Evolutionary conservation across 37 sponge, comb jelly and placozoan species (phyloP).

Genomic region (Diacarnus erythraeanus): DNA sequence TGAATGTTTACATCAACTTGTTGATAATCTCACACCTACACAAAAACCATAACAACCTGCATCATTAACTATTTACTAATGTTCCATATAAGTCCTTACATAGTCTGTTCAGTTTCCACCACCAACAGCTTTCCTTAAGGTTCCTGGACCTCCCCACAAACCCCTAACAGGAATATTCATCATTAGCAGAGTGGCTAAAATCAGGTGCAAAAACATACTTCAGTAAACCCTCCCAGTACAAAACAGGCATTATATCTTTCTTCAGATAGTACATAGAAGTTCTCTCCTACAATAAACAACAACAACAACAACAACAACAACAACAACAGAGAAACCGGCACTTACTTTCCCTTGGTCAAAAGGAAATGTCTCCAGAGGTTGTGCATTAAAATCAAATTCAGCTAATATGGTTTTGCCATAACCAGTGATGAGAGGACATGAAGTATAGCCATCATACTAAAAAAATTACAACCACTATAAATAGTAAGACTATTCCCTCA

Average conservation of each 20-base stretch:
- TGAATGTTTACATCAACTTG: no score
- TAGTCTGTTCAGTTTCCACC: no score
- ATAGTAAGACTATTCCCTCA: not conserved
- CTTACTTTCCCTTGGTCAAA: slow-evolving; percentile 87
- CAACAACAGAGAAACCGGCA: not conserved
- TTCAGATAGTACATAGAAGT: slow-evolving; percentile 73
- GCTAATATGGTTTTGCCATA: slow-evolving; percentile 83
- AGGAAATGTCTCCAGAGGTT: slow-evolving; percentile 89
- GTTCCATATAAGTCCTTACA: no score
- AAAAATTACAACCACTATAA: no score
- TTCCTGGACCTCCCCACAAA: slow-evolving; percentile 69
- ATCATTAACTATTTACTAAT: no score
- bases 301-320: not conserved
- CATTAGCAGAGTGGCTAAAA: not conserved
- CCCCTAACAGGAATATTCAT: slow-evolving; percentile 44
- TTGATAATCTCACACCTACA: no score
- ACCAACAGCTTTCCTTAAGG: slow-evolving; percentile 34
- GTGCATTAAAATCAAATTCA: slow-evolving; percentile 87
- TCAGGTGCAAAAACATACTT: slow-evolving; percentile 36
- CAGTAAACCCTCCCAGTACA: slow-evolving; percentile 83
- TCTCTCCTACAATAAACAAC: slow-evolving; percentile 40
- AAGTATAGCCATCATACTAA: slow-evolving; percentile 92
- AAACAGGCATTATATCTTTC: slow-evolving; percentile 71
- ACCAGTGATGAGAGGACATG: slow-evolving; percentile 84
- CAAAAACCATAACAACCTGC: no score